Conservation (phyloP, 2,888 invertebrate genomes). For the Pammene aurita region DNA sequence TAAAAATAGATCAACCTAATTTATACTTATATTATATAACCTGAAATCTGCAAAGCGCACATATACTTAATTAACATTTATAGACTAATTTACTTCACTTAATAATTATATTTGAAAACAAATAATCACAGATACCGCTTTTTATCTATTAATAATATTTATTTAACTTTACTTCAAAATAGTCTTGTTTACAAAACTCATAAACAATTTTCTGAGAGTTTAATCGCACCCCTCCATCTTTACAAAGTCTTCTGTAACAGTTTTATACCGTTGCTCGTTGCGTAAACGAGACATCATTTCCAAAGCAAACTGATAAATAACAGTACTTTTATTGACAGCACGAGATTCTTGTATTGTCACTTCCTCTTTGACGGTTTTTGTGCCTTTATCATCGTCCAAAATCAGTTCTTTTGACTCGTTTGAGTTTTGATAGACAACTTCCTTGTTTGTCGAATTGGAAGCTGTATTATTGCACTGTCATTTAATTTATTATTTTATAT, state of each 20-base stretch:
- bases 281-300: conserved; percentile 40
- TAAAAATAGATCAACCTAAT: no score
- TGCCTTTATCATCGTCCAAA: conserved; percentile 24
- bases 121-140: no score
- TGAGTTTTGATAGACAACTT: conserved; percentile 23
- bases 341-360: conserved; percentile 34
- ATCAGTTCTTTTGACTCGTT: conserved; percentile 17
- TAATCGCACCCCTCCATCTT: conserved; percentile 6
- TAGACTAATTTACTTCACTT: no score
- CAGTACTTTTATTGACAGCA: conserved; percentile 37
- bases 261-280: conserved; percentile 37
- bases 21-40: no score
- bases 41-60: no score
- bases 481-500: conserved; percentile 7
- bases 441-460: conserved; percentile 8
- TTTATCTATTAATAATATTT: no score
- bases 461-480: conserved; percentile 17
- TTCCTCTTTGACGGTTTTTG: conserved; percentile 36
- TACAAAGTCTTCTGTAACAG: conserved; percentile 1
- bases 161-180: no score
- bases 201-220: background rate
- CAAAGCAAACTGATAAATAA: conserved; percentile 39
- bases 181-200: background rate
- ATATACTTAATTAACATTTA: no score
- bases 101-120: no score